Percentiles rank a stretch among this genome's conserved stretches.
These are phyloP conservation scores for Syngnathus scovelli DNA, from an alignment of 2,113 vertebrate species.

Conservation along the genomic window DNA sequence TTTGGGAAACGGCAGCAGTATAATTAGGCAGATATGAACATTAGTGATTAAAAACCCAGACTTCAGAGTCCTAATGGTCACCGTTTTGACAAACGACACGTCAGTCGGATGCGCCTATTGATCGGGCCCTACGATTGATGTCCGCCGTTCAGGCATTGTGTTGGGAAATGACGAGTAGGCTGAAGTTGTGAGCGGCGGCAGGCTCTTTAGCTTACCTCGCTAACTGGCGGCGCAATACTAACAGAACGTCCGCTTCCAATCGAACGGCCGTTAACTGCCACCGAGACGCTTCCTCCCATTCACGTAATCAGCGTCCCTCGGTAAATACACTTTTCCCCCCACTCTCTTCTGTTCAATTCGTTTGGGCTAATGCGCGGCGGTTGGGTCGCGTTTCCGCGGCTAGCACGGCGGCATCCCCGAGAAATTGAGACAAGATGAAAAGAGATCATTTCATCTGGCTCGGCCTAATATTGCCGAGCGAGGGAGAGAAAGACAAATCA, in stretches of 20 bases:
- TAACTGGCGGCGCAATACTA: background rate
- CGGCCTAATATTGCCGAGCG: background rate
- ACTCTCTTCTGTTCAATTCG: constrained; percentile 24
- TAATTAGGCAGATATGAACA: background rate
- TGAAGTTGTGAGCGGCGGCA: constrained; percentile 51
- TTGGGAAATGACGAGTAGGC: constrained; percentile 66
- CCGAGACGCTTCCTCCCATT: constrained; percentile 54
- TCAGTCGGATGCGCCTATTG: constrained; percentile 56
- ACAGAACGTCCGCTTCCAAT: constrained; percentile 31
- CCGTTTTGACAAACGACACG: constrained; percentile 57
- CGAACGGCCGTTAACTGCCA: constrained; percentile 42
- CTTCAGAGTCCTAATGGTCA: background rate
- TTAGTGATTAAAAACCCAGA: background rate
- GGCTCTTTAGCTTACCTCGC: constrained; percentile 30
- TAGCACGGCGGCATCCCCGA: constrained; percentile 5
- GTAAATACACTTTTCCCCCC: constrained; percentile 32
- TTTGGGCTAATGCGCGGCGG: constrained; percentile 36
- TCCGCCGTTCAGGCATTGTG: constrained; percentile 55
- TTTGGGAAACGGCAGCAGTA: background rate
- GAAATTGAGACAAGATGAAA: constrained; percentile 21
- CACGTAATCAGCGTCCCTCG: constrained; percentile 52
- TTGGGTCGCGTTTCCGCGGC: constrained; percentile 49
- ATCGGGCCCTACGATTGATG: constrained; percentile 65
- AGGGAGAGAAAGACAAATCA: background rate
- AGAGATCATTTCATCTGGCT: constrained; percentile 16